Conservation (phyloP, 2,888 invertebrate genomes). For the Caenorhabditis virilis region DNA sequence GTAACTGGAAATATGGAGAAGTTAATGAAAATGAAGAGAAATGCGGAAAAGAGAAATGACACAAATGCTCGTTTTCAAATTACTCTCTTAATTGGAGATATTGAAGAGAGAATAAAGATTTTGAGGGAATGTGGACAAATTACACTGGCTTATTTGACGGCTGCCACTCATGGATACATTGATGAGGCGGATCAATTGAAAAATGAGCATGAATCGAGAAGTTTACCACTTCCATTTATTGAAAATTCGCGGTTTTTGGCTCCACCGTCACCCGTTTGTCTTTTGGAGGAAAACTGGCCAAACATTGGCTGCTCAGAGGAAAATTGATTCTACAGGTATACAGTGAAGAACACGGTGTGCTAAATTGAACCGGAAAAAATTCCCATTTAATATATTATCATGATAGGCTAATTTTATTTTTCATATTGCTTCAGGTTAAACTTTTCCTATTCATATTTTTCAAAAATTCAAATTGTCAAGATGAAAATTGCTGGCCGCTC, state of each 20-base stretch:
- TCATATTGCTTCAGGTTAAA: too few relatives aligned
- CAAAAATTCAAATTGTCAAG: too few relatives aligned
- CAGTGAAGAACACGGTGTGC: too few relatives aligned
- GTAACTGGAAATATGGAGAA: constrained; percentile 96
- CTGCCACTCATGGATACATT: constrained; percentile 85
- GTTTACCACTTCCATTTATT: constrained; percentile 76
- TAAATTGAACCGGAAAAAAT: too few relatives aligned
- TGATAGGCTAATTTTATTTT: too few relatives aligned
- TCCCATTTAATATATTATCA: too few relatives aligned
- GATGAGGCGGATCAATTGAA: constrained; percentile 80
- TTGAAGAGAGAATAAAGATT: constrained; percentile 83
- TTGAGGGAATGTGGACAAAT: constrained; percentile 73
- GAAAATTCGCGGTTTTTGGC: constrained; percentile 79
- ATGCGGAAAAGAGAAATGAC: constrained; percentile 96
- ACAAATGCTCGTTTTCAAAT: constrained; percentile 95
- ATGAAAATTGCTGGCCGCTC: too few relatives aligned
- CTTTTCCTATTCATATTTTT: too few relatives aligned
- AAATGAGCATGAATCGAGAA: constrained; percentile 57
- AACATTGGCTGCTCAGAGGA: constrained; percentile 82
- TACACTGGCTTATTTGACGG: constrained; percentile 87
- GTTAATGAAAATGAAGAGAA: constrained; percentile 96
- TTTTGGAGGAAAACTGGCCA: constrained; percentile 96
- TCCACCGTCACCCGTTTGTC: constrained; percentile 85
- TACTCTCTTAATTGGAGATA: constrained; percentile 87
- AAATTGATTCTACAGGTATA: too few relatives aligned